Base-by-base conservation (phyloP, 2,113 vertebrate species). In the Cromileptes altivelis region DNA sequence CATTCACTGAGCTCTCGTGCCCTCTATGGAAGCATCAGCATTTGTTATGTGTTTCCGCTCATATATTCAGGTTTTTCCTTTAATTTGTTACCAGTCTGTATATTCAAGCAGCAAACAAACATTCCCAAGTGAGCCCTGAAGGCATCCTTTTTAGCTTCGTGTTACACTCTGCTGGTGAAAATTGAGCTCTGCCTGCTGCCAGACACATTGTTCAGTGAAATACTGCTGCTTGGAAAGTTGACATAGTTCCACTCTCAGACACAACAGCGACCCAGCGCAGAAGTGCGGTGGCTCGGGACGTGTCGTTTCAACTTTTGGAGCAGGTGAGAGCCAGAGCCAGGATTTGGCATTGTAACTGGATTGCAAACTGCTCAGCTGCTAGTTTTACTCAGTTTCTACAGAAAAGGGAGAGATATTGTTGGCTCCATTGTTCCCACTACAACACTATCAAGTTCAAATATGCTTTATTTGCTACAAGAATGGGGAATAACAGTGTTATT, bases 71-170 rank as follows among this genome's bases (percentile, higher is more conserved):
- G 1, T 50, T 74, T 77, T 77, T 18, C 4, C 50, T 27, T 77
- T 76, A 78, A 70, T 78, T 87, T 56, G 18, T 63, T 70, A 81
- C 57, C 30, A 23, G 64, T 47, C 55, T 71, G 61, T 53, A 70
- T 23, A 55, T 30, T 70, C 53, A 68, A 62, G 81, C 65, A 17
- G 52, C 33, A 52, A 61, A 57, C 61, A 82, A 69, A 62, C 55
- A 79, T 47, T 90, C 84, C 77, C 86, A n/a, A 47, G 82, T 63
- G 76, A 81, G 50, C 58, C 84, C 86, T 33, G 63, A 19, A 68
- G 77, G 75, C 80, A 79, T 84, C 81, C 37, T 69, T 73, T 80
- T 71, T 27, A 57, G 61, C 76, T 73, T 27, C 42, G 15, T 27
- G 50, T 57, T 58, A 6, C 78, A 67, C 52, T 40, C 42, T 21